These are phyloP conservation scores for Palaemon carinicauda DNA, from an alignment of 1,140 invertebrate genomes.

Conservation along the genomic window DNA sequence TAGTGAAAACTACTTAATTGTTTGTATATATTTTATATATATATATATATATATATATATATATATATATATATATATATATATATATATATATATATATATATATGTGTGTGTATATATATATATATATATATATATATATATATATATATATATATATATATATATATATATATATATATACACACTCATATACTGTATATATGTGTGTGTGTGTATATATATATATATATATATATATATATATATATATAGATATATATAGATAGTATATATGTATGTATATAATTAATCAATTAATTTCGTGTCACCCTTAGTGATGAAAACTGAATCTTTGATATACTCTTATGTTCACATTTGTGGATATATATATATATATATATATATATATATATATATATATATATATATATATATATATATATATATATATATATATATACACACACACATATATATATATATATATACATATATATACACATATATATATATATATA, in stretches of 20 bases:
- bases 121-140: neutral
- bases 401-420: neutral
- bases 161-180: neutral
- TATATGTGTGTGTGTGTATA: neutral
- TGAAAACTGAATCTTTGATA: no score
- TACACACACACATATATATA: neutral
- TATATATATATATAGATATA: neutral
- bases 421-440: neutral
- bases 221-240: conserved; percentile 19
- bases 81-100: neutral
- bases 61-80: no score
- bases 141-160: neutral
- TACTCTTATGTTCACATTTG: no score
- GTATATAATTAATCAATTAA: no score
- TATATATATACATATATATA: neutral
- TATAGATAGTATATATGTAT: no score
- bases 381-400: neutral
- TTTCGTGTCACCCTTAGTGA: no score
- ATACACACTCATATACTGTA: neutral
- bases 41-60: no score
- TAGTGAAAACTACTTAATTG: no score
- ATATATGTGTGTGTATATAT: neutral
- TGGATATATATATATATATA: neutral
- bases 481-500: conserved; percentile 18
- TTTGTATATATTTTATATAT: no score